Conservation (phyloP, 2,113 vertebrate species). For the Penelope pileata region DNA sequence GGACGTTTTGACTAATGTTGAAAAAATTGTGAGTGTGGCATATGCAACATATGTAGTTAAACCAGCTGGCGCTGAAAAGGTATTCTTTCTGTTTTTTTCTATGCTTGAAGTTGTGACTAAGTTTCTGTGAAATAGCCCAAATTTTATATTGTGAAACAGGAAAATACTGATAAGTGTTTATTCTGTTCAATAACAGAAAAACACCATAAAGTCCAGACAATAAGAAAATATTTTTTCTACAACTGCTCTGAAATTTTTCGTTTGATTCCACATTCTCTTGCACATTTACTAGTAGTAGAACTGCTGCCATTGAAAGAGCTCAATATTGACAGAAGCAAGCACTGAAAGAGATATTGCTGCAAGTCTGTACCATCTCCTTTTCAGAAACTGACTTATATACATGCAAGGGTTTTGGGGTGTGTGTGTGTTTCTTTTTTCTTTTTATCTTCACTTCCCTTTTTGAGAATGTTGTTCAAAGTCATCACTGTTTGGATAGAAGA, state of each 20-base stretch:
- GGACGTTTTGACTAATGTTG: slow-evolving; percentile 66
- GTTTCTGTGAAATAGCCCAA: not conserved
- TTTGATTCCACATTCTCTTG: not conserved
- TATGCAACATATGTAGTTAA: slow-evolving; percentile 82
- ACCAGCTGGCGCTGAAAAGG: slow-evolving; percentile 72
- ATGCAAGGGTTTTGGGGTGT: not conserved
- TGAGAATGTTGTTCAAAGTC: not conserved
- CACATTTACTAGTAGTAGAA: not conserved
- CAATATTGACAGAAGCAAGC: not conserved
- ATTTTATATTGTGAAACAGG: not conserved
- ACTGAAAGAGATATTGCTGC: not conserved
- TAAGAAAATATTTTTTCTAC: not conserved
- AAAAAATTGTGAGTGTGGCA: slow-evolving; percentile 80
- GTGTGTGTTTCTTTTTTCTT: not conserved
- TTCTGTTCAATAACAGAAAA: not conserved
- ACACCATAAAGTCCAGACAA: not conserved
- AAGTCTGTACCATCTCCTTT: not conserved
- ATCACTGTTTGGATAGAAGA: not conserved
- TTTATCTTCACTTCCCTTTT: not conserved
- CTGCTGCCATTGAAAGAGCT: not conserved
- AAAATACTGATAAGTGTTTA: not conserved
- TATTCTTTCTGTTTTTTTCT: slow-evolving; percentile 45
- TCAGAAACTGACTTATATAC: not conserved
- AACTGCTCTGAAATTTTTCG: not conserved
- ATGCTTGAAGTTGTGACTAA: not conserved